These are phyloP conservation scores for Iphiclides podalirius DNA, from an alignment of 2,888 invertebrate species.

Conservation along the genomic window DNA sequence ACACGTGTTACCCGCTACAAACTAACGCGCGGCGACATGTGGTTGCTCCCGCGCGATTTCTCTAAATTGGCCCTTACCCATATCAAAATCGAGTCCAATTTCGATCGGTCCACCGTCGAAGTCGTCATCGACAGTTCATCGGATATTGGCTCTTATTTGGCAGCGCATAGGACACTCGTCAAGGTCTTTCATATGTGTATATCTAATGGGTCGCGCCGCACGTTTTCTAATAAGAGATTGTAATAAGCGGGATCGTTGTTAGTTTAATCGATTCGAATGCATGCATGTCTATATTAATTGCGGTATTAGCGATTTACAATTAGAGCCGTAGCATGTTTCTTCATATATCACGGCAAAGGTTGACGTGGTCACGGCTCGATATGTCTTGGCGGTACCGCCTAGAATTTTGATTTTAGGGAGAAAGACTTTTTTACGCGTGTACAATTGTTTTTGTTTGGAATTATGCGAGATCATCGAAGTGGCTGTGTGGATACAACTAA, in stretches of 20 bases:
- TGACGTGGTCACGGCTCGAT: no score
- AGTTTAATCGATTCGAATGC: constrained; percentile 27
- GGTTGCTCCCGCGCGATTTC: constrained; percentile 28
- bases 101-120: constrained; percentile 15
- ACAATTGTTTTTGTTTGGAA: no score
- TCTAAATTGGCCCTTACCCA: constrained; percentile 31
- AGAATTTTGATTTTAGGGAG: no score
- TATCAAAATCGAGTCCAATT: constrained; percentile 28
- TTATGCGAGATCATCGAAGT: no score
- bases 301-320: not conserved
- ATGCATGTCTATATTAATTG: constrained; percentile 10
- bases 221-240: constrained; percentile 39
- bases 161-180: constrained; percentile 30
- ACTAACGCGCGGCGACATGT: constrained; percentile 38
- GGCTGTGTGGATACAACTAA: no score
- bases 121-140: constrained; percentile 26
- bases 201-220: constrained; percentile 31
- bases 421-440: no score
- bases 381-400: no score
- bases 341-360: no score
- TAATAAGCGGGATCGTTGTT: constrained; percentile 34
- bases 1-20: constrained; percentile 60
- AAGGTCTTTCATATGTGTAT: constrained; percentile 25
- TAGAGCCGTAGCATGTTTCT: no score
- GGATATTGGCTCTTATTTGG: constrained; percentile 37